Evolutionary conservation across 2,888 invertebrate species (phyloP).

Genomic region (Synergus gifuensis): DNA sequence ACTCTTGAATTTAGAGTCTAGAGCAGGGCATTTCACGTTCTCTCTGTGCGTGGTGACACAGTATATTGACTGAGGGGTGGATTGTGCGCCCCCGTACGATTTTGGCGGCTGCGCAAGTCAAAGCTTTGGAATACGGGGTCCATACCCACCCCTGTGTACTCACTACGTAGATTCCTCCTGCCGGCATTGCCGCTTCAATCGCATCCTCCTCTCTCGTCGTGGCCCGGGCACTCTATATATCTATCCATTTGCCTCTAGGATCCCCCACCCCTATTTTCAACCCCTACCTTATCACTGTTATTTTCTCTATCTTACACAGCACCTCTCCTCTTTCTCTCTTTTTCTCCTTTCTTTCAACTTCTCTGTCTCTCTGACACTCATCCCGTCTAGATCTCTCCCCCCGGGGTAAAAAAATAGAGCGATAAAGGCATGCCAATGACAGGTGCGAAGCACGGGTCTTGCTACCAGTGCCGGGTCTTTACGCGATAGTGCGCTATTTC

Average conservation of each 20-base stretch:
- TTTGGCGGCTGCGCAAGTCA: constrained; percentile 80
- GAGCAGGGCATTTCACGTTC: constrained; percentile 32
- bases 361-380: constrained; percentile 18
- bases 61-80: constrained; percentile 75
- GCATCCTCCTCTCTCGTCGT: constrained; percentile 38
- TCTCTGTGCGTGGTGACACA: constrained; percentile 52
- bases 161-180: constrained; percentile 66
- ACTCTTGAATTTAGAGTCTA: background rate
- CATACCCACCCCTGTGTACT: constrained; percentile 62
- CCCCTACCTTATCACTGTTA: constrained; percentile 23
- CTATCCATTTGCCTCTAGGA: background rate
- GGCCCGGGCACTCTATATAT: constrained; percentile 43
- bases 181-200: constrained; percentile 69
- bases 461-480: background rate
- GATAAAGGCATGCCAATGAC: constrained; percentile 37
- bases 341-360: constrained; percentile 38
- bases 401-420: constrained; percentile 5
- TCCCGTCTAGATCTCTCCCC: constrained; percentile 8
- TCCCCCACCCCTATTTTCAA: constrained; percentile 29
- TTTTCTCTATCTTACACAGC: constrained; percentile 6
- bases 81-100: constrained; percentile 76
- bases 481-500: constrained; percentile 43
- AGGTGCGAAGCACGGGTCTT: constrained; percentile 16
- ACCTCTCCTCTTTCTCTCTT: constrained; percentile 25
- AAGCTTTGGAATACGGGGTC: constrained; percentile 66